Evolutionary conservation across 2,888 invertebrate genomes (phyloP).

Genomic region (Thysanoteuthis rhombus): DNA sequence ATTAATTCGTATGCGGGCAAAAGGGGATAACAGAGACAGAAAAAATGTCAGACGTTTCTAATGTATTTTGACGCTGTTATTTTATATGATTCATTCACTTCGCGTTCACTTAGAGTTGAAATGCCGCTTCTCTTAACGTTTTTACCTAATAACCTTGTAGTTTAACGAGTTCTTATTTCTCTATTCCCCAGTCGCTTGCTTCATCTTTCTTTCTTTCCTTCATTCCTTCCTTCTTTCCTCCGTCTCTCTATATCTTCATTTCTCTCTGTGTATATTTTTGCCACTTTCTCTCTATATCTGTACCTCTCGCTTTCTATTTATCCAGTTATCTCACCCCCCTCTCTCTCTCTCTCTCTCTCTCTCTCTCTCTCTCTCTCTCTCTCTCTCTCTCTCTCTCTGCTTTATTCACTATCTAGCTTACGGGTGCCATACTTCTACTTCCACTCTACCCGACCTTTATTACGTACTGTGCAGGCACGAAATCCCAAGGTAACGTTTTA

Average conservation of each 20-base stretch:
- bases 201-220: too few relatives aligned
- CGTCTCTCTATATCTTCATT: not conserved
- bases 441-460: too few relatives aligned
- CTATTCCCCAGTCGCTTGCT: too few relatives aligned
- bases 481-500: too few relatives aligned
- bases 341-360: too few relatives aligned
- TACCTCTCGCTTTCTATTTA: too few relatives aligned
- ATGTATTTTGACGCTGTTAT: slow-evolving; percentile 12
- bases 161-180: not conserved
- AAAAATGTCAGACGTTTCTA: not conserved
- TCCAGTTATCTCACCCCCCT: too few relatives aligned
- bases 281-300: not conserved
- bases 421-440: too few relatives aligned
- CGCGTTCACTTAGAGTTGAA: not conserved
- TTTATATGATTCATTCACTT: not conserved
- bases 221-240: not conserved
- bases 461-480: too few relatives aligned
- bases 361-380: not conserved
- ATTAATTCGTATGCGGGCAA: not conserved
- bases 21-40: not conserved
- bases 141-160: not conserved
- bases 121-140: not conserved
- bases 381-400: too few relatives aligned
- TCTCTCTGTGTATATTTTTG: not conserved
- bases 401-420: too few relatives aligned